These are phyloP conservation scores for Acleris laterana DNA, from an alignment of 2,888 invertebrate species.

Conservation along the genomic window DNA sequence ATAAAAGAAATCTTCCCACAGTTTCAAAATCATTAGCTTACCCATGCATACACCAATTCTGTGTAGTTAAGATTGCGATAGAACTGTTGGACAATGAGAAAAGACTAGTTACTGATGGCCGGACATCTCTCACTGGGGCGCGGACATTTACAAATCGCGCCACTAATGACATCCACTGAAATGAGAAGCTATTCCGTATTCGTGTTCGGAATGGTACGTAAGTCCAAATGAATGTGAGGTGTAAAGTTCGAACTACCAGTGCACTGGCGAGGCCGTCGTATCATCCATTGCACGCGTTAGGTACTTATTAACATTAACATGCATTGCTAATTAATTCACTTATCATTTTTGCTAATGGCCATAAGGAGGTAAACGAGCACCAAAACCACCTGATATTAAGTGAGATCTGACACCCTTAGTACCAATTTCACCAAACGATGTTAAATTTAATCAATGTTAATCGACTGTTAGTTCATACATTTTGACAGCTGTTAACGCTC, in stretches of 20 bases:
- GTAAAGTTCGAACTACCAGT: too few species aligned
- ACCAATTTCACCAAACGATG: too few species aligned
- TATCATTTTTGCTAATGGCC: too few species aligned
- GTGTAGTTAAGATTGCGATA: constrained; percentile 15
- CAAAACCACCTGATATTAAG: too few species aligned
- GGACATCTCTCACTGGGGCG: constrained; percentile 56
- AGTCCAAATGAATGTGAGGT: too few species aligned
- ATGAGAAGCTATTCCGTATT: constrained; percentile 47
- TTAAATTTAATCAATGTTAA: too few species aligned
- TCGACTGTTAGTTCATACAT: too few species aligned
- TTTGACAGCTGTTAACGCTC: too few species aligned
- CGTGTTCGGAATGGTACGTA: constrained; percentile 47
- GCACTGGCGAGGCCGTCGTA: neutral
- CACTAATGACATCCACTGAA: constrained; percentile 57
- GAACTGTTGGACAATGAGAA: constrained; percentile 24
- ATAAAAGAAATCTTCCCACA: neutral
- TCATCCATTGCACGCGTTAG: neutral
- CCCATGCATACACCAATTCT: neutral
- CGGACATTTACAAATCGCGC: constrained; percentile 54
- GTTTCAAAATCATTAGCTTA: constrained; percentile 2
- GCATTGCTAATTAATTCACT: too few species aligned
- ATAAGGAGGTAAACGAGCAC: too few species aligned
- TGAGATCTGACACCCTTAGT: too few species aligned
- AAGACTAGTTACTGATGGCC: constrained; percentile 49
- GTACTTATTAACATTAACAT: too few species aligned